Base-by-base conservation (phyloP, 2,888 invertebrate genomes). In the Scelioninae gen. 2 region DNA sequence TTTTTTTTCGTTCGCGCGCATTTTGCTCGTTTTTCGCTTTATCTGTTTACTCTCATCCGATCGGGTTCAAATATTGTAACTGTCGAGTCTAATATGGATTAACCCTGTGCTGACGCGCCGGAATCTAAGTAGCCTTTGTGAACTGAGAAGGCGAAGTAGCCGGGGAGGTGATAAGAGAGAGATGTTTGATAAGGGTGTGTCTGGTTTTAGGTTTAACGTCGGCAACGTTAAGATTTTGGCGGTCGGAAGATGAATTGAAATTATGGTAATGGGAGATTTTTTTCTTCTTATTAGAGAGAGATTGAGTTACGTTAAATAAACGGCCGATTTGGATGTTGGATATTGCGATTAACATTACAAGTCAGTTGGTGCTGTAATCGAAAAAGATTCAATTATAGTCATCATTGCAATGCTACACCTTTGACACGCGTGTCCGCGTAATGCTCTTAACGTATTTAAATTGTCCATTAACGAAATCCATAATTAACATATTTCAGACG, bases 41-140 rank as follows among this genome's bases (percentile, higher is more conserved):
- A 71, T 71, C 50, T 71, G 70, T 71, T 71, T 71, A 71, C 64
- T 39, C 58, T 57, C 70, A 19, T 71, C 52, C 25, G 64, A 64
- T 71, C 64, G 50, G 58, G 64, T 64, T 71, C 71, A 65, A 64
- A 64, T 53, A 57, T 71, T 71, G 71, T 71, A 71, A 71, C 57
- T 71, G 71, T 71, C 71, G 60, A 53, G 52, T 64, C 64, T 71
- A 64, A 71, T 71, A 71, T 71, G 71, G 64, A 71, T 71, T 71
- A 71, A 71, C 19, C 57, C 45, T 28, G 25, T 6, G 53, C 45
- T 60, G 71, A 71, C 58, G 64, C 58, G 48, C 39, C 52, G 58
- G 39, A 58, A 64, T 65, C 58, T 65, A 64, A 58, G 71, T 71
- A 65, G 71, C 50, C 64, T 58, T 71, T 58, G 64, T 64, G 43